These are phyloP conservation scores for Lagopus leucura DNA, from an alignment of 2,113 vertebrate species.

Conservation along the genomic window DNA sequence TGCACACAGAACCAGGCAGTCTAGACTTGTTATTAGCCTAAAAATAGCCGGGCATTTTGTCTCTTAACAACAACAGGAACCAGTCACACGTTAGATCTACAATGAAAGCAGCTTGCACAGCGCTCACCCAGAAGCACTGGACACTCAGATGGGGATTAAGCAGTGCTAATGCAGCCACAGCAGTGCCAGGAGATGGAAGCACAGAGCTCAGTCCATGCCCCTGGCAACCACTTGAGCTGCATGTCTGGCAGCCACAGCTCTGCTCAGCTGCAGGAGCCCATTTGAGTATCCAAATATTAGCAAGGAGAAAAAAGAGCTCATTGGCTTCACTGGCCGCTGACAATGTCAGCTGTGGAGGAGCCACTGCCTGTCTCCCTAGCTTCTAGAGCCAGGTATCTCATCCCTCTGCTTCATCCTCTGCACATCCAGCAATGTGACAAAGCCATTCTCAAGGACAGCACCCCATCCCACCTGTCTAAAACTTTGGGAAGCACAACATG, in stretches of 20 bases:
- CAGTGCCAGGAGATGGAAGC: fast-evolving
- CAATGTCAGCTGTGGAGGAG: background rate
- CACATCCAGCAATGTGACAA: background rate
- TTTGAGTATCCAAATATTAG: background rate
- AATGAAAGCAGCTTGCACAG: fast-evolving
- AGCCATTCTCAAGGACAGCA: background rate
- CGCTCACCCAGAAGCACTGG: fast-evolving
- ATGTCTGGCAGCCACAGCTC: background rate
- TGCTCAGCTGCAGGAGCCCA: background rate
- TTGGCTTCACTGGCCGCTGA: background rate
- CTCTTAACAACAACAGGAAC: background rate
- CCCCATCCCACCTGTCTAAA: background rate
- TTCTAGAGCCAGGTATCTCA: background rate
- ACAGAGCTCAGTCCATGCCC: background rate
- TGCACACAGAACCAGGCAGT: background rate
- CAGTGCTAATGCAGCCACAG: background rate
- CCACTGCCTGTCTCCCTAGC: fast-evolving
- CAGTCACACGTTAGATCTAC: fast-evolving
- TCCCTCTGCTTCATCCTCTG: background rate
- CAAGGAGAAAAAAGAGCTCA: background rate
- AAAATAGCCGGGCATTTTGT: background rate
- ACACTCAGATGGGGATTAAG: background rate
- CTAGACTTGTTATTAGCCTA: background rate
- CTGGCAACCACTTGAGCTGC: background rate
- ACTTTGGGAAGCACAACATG: background rate